Base-by-base conservation (phyloP, 2,888 invertebrate genomes). In the Volucella inflata region DNA sequence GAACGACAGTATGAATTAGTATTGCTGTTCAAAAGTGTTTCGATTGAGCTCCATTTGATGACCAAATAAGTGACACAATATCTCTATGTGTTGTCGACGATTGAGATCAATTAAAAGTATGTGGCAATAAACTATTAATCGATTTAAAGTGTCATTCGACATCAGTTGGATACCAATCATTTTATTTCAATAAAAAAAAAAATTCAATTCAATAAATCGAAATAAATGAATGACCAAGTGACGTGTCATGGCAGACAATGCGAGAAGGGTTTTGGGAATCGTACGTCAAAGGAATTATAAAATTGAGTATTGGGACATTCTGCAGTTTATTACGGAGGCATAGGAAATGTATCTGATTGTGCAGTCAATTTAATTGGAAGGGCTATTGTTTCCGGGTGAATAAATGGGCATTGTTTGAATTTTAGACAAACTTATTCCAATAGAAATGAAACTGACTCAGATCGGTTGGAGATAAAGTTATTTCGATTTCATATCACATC, bases 41-140 rank as follows among this genome's bases (percentile, higher is more conserved):
- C n/a, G 21, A 21, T 30, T 50, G 50, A 14, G 8, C 16, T 10
- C 8, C 50, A 14, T 50, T 14, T 50, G 50, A 9, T 16, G 60
- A 2, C 21, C 21, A 21, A 21, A 21, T 21, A 30, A 30, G 30
- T 30, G 30, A 30, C 30, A 30, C 30, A 30, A 59, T 68, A 65
- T 59, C 53, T 14, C 50, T 62, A 60, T 51, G 62, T 46, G 57
- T 57, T 59, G 62, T 74, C 55, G 75, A 80, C 55, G 75, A 80
- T 76, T 79, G 71, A 75, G 70, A 84, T 84, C 84, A 84, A 84
- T 79, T 76, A 60, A 76, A 59, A 64, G 65, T 75, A 70, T 75
- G 65, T 71, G 65, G 67, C 70, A 79, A 83, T 16, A 68, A 57
- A 77, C 48, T 67, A 71, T 78, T 78, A 84, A 79, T 80, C 70